Percentiles rank a stretch among this genome's conserved stretches.
These are phyloP conservation scores for Phyto melanocephala DNA, from an alignment of 2,888 invertebrate genomes.

Conservation along the genomic window DNA sequence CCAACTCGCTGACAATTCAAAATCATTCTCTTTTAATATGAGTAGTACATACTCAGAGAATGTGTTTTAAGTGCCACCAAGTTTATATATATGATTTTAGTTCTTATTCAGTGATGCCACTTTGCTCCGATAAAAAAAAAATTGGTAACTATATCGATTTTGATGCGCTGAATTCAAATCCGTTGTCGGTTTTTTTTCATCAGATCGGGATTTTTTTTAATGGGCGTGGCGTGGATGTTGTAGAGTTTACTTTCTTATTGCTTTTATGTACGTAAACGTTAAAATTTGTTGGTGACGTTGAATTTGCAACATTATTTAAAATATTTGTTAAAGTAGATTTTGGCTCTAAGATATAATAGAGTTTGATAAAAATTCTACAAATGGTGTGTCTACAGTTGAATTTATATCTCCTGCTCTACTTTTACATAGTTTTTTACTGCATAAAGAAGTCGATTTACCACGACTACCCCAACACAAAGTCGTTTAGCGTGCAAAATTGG, in stretches of 20 bases:
- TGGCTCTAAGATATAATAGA: background rate
- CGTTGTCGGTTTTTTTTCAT: too few relatives aligned
- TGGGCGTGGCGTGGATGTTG: too few relatives aligned
- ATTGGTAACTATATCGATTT: too few relatives aligned
- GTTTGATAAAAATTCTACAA: background rate
- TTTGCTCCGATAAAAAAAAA: too few relatives aligned
- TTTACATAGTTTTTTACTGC: conserved; percentile 79
- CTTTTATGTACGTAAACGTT: background rate
- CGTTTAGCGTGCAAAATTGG: conserved; percentile 88
- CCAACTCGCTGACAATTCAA: too few relatives aligned
- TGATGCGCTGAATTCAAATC: too few relatives aligned
- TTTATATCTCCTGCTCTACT: background rate
- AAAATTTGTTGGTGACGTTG: background rate
- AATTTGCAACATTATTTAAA: background rate
- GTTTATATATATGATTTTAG: too few relatives aligned
- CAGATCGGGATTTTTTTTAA: too few relatives aligned
- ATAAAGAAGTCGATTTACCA: conserved; percentile 87
- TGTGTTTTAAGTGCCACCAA: too few relatives aligned
- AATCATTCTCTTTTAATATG: too few relatives aligned
- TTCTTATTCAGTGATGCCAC: too few relatives aligned
- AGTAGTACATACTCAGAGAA: too few relatives aligned
- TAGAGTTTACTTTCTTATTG: background rate
- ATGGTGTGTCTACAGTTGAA: background rate
- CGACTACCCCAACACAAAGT: conserved; percentile 89
- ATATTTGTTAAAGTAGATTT: background rate